Evolutionary conservation across 2,113 vertebrate genomes (phyloP).

Genomic region (Oreotrochilus melanogaster): DNA sequence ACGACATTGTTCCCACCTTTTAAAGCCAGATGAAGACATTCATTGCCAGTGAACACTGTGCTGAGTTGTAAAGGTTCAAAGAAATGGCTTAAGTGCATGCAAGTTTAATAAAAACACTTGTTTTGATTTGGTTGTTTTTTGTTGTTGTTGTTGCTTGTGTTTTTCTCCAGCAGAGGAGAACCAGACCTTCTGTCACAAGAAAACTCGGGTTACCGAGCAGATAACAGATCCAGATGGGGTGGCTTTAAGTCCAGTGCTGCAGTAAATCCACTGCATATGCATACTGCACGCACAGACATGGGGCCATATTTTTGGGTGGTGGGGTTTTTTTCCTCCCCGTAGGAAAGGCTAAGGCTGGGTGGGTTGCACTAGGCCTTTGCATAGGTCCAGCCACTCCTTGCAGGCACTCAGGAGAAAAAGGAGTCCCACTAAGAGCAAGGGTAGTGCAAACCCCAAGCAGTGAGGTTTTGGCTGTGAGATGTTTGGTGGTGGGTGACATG

Average conservation of each 20-base stretch:
- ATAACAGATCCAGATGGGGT: constrained; percentile 58
- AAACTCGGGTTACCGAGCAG: background rate
- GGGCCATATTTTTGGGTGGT: background rate
- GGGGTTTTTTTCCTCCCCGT: background rate
- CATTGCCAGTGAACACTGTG: constrained; percentile 41
- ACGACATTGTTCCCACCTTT: constrained; percentile 75
- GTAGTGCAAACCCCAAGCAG: background rate
- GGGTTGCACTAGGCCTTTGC: background rate
- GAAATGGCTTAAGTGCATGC: constrained; percentile 67
- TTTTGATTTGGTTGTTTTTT: constrained; percentile 37
- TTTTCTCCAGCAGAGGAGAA: constrained; percentile 18
- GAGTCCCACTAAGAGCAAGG: background rate
- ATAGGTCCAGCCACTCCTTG: background rate
- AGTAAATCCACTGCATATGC: background rate
- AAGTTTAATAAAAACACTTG: constrained; percentile 70
- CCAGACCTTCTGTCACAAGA: constrained; percentile 61
- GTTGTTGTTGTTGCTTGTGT: constrained; percentile 28
- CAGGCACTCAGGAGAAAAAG: background rate
- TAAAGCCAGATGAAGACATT: constrained; percentile 75
- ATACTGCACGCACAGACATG: background rate
- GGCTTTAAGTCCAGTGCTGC: background rate
- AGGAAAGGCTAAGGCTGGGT: background rate
- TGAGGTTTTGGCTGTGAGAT: background rate
- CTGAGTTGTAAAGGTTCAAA: constrained; percentile 72
- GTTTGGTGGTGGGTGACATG: background rate